These are phyloP conservation scores for Ecdyonurus torrentis DNA, from an alignment of 2,888 invertebrate genomes.

Conservation along the genomic window DNA sequence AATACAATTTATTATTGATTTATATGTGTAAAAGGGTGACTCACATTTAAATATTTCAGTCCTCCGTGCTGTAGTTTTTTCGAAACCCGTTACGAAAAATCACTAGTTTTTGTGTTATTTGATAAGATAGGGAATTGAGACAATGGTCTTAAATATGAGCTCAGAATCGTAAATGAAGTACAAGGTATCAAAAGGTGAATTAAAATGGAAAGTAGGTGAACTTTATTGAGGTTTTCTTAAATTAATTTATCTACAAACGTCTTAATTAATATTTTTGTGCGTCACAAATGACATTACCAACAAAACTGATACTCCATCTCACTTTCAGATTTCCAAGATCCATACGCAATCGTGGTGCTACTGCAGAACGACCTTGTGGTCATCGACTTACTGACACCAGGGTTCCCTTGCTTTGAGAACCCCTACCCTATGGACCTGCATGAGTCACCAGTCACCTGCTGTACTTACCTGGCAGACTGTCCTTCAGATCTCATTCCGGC, in stretches of 20 bases:
- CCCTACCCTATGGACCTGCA: constrained; percentile 99
- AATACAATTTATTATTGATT: no score
- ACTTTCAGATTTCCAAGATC: constrained; percentile 82
- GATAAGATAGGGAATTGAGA: no score
- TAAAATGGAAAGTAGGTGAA: neutral
- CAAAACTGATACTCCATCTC: constrained; percentile 11
- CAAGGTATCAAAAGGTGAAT: neutral
- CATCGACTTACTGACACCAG: constrained; percentile 85
- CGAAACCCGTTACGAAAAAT: no score
- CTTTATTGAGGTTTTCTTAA: neutral
- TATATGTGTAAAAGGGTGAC: no score
- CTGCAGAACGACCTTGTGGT: constrained; percentile 96
- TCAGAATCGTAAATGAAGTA: neutral
- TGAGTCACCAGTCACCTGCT: constrained; percentile 95
- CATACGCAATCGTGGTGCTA: constrained; percentile 93
- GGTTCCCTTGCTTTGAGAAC: constrained; percentile 98
- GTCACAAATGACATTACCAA: no score
- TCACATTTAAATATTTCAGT: no score
- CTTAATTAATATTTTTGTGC: constrained; percentile 9
- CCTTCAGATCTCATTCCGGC: constrained; percentile 96
- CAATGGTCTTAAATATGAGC: no score
- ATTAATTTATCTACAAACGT: neutral
- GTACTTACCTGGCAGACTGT: constrained; percentile 94
- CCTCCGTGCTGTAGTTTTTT: no score
- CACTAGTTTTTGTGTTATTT: no score